Conservation (phyloP, 2,888 invertebrate species). For the Drosophila buzzatii region DNA sequence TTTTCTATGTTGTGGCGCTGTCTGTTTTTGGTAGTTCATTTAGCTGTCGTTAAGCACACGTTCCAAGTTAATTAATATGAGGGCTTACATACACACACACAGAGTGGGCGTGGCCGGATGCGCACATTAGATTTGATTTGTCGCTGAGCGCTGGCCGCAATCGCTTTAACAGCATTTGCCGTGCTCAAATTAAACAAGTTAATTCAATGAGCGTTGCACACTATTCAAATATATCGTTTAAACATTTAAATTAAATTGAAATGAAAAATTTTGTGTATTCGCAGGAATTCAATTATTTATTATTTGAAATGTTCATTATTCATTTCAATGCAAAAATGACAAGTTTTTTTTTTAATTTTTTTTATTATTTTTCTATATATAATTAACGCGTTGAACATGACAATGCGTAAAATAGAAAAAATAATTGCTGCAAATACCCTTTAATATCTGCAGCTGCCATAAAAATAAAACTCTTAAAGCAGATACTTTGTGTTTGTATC, state of each 20-base stretch:
- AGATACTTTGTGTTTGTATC: constrained; percentile 26
- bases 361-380: background rate
- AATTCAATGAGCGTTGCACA: constrained; percentile 32
- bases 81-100: constrained; percentile 6
- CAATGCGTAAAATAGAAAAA: constrained; percentile 8
- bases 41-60: constrained; percentile 75
- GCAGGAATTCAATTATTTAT: constrained; percentile 32
- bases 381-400: constrained; percentile 32
- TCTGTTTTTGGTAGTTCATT: constrained; percentile 77
- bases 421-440: background rate
- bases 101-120: constrained; percentile 15
- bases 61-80: constrained; percentile 68
- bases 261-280: constrained; percentile 14
- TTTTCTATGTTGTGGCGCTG: constrained; percentile 56
- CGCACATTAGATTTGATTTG: constrained; percentile 16
- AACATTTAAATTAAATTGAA: constrained; percentile 49
- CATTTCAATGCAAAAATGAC: constrained; percentile 11
- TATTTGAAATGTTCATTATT: constrained; percentile 30
- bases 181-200: constrained; percentile 13
- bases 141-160: background rate
- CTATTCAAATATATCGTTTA: constrained; percentile 17
- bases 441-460: constrained; percentile 12
- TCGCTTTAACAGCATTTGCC: background rate
- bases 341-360: background rate
- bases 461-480: constrained; percentile 11